phyloP scores from a whole-genome alignment of 1,140 invertebrate species.

The Bradynema listronoti region DNA sequence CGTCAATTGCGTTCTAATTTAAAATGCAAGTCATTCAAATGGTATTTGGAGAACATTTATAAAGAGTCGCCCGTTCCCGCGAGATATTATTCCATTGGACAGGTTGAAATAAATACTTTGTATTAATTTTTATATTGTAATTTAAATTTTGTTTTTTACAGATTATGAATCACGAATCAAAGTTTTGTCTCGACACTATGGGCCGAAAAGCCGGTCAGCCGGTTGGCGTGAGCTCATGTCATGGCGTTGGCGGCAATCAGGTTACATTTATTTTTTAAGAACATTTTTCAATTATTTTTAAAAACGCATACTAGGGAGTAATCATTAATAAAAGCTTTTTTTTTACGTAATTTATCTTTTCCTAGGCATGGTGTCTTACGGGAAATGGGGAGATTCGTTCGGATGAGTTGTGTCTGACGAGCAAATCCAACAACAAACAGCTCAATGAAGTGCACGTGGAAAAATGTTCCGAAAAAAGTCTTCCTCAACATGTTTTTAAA shows the following conservation, averaged over 20 bases:
- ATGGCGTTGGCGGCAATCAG: constrained; percentile 47
- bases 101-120: constrained; percentile 58
- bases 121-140: constrained; percentile 60
- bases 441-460: constrained; percentile 29
- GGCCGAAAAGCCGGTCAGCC: constrained; percentile 39
- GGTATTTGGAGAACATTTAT: constrained; percentile 95
- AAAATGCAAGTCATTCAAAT: constrained; percentile 90
- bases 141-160: constrained; percentile 52
- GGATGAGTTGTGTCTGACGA: constrained; percentile 37
- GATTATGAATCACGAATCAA: constrained; percentile 22
- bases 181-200: constrained; percentile 41
- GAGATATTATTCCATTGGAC: constrained; percentile 27
- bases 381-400: constrained; percentile 40
- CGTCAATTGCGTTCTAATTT: constrained; percentile 70
- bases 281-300: constrained; percentile 7
- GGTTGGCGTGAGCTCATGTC: constrained; percentile 33
- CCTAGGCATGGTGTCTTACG: constrained; percentile 39
- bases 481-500: too few species aligned
- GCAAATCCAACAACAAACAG: background rate
- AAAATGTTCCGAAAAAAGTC: constrained; percentile 42
- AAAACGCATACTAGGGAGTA: too few species aligned
- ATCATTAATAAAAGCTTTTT: too few species aligned
- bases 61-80: constrained; percentile 71
- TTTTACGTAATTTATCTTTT: too few species aligned
- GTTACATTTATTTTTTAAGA: constrained; percentile 5